Conservation (phyloP, 2,888 invertebrate genomes). For the Carterocephalus palaemon region DNA sequence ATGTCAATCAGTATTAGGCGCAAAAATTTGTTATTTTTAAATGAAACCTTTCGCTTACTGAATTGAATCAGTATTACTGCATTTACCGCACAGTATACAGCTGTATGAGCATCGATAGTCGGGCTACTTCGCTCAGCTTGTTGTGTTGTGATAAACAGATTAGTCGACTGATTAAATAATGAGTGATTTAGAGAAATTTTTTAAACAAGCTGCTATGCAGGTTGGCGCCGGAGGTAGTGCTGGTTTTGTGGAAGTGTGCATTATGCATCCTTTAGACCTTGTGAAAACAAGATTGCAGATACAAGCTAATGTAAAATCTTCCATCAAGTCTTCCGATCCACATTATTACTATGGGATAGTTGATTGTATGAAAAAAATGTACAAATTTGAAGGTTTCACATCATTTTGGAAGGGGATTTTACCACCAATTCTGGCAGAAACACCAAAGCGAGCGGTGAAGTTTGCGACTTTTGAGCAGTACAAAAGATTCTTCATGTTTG, state of each 20-base stretch:
- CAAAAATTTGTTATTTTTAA: conserved; percentile 35
- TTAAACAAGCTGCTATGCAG: conserved; percentile 88
- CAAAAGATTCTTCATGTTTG: conserved; percentile 90
- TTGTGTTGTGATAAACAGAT: neutral
- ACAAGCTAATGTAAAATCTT: conserved; percentile 47
- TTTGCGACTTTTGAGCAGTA: conserved; percentile 97
- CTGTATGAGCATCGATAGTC: neutral
- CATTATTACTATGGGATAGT: conserved; percentile 86
- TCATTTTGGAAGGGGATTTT: conserved; percentile 96
- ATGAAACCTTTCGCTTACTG: conserved; percentile 27
- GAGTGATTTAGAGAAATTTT: conserved; percentile 63
- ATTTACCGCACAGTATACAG: too few species aligned
- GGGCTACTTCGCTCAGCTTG: neutral
- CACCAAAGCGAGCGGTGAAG: conserved; percentile 96
- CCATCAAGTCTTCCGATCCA: conserved; percentile 61
- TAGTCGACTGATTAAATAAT: conserved; percentile 38
- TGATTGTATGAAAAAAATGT: conserved; percentile 95
- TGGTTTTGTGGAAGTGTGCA: conserved; percentile 95
- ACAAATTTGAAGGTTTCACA: conserved; percentile 87
- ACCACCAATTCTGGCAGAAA: conserved; percentile 95
- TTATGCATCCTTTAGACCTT: conserved; percentile 97
- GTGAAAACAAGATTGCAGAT: conserved; percentile 88
- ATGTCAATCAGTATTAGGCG: conserved; percentile 30
- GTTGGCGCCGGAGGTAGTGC: conserved; percentile 94
- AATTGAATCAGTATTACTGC: conserved; percentile 11